phyloP scores from a whole-genome alignment of 2,113 vertebrate genomes.

The Pangasianodon gigas region DNA sequence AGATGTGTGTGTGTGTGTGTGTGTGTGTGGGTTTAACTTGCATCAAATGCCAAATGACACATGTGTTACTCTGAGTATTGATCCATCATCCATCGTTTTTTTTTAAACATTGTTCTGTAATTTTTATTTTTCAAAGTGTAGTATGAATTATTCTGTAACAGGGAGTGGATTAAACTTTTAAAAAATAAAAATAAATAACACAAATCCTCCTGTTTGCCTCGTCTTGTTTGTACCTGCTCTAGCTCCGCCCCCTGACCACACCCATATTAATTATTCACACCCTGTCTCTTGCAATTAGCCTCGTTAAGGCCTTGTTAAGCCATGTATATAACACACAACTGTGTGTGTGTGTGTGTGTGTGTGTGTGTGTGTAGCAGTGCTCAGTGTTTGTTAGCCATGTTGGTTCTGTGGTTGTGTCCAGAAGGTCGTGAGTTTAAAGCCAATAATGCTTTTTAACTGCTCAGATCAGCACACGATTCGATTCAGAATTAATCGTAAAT shows the following conservation, averaged over 20 bases:
- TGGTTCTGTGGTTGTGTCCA: too few species aligned
- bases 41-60: constrained; percentile 3
- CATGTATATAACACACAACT: neutral
- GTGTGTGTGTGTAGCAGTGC: too few species aligned
- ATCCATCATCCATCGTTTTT: neutral
- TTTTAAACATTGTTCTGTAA: constrained; percentile 30
- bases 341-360: neutral
- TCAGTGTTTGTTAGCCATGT: too few species aligned
- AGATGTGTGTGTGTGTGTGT: neutral
- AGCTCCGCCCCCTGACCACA: neutral
- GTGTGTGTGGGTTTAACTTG: neutral
- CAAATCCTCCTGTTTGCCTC: neutral
- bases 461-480: too few species aligned
- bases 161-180: constrained; percentile 65
- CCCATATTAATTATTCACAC: neutral
- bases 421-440: too few species aligned
- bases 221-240: neutral
- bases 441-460: too few species aligned
- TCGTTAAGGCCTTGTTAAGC: neutral
- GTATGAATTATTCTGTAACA: constrained; percentile 53
- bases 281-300: neutral
- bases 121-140: constrained; percentile 58
- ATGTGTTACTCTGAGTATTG: neutral
- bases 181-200: constrained; percentile 55
- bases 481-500: too few species aligned